A percentile compares a stretch with the other conserved stretches of the same genome.
Evolutionary conservation across 2,888 invertebrate genomes (phyloP).

Genomic region (Halictus ligatus): DNA sequence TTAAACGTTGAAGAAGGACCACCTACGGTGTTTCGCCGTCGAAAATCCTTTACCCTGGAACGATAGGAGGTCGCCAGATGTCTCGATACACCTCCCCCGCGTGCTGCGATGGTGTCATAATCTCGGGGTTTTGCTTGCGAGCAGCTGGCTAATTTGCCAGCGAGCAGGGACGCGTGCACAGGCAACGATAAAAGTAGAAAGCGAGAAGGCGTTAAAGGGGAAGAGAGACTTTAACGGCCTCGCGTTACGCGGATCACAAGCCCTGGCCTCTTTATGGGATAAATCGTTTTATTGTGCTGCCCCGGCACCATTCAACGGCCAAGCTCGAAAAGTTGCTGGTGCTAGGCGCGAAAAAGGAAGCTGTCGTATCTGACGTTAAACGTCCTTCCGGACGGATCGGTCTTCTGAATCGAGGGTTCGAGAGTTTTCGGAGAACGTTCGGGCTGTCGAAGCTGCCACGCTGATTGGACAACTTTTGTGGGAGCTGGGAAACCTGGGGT

Average conservation of each 20-base stretch:
- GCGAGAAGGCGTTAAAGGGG: slow-evolving; percentile 61
- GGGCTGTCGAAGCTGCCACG: not conserved
- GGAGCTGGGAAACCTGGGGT: not conserved
- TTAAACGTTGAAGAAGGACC: slow-evolving; percentile 74
- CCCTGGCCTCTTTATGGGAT: slow-evolving; percentile 42
- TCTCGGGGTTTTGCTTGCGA: slow-evolving; percentile 66
- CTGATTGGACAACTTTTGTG: slow-evolving; percentile 5
- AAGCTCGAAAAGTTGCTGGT: not conserved
- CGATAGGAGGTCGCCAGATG: slow-evolving; percentile 63
- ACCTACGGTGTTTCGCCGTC: slow-evolving; percentile 65
- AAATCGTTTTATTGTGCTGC: slow-evolving; percentile 62
- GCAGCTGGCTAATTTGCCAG: slow-evolving; percentile 76
- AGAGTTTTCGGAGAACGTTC: not conserved
- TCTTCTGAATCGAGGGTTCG: slow-evolving; percentile 6
- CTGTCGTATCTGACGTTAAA: slow-evolving; percentile 44
- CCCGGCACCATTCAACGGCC: slow-evolving; percentile 21
- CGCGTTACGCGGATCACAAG: slow-evolving; percentile 50
- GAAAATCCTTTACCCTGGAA: slow-evolving; percentile 70
- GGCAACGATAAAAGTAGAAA: slow-evolving; percentile 51
- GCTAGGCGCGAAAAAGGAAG: slow-evolving; percentile 48
- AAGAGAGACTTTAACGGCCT: slow-evolving; percentile 50
- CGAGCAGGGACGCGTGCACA: slow-evolving; percentile 50
- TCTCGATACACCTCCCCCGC: slow-evolving; percentile 9
- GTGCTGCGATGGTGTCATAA: slow-evolving; percentile 71
- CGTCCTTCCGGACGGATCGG: slow-evolving; percentile 28